Evolutionary conservation across 2,888 invertebrate species (phyloP).

Genomic region (Tachina grossa): DNA sequence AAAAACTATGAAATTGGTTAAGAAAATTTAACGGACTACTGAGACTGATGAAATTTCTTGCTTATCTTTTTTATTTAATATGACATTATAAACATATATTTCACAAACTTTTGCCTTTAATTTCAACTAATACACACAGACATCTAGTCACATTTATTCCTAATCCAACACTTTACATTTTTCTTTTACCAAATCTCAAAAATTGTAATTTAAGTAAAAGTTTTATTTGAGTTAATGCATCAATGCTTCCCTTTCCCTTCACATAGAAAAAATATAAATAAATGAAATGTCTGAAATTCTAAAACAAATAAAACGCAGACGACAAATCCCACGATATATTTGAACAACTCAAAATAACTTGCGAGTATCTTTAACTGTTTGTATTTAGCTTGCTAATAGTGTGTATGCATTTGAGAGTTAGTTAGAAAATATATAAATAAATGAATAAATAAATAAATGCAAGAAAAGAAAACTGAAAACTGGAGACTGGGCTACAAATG

Average conservation of each 20-base stretch:
- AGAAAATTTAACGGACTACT: too few species aligned
- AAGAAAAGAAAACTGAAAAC: neutral
- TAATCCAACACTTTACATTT: neutral
- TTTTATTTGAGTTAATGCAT: neutral
- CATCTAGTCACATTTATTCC: neutral
- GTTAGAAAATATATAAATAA: neutral
- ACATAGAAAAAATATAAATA: neutral
- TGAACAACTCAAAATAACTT: neutral
- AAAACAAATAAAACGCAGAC: slow-evolving; percentile 5
- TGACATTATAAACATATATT: too few species aligned
- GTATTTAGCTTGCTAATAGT: slow-evolving; percentile 1
- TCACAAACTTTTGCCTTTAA: too few species aligned
- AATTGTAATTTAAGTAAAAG: slow-evolving; percentile 7
- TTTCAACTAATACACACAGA: too few species aligned
- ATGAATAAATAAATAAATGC: too few species aligned
- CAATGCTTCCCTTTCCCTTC: neutral
- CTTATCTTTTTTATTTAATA: too few species aligned
- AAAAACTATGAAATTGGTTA: too few species aligned
- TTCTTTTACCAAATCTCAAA: neutral
- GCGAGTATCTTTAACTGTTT: slow-evolving; percentile 6
- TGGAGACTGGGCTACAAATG: slow-evolving; percentile 36
- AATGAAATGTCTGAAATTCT: neutral
- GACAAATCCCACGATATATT: neutral
- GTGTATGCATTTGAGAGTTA: slow-evolving; percentile 1
- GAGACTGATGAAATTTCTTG: too few species aligned